Evolutionary conservation across 2,888 invertebrate species (phyloP).

Genomic region (Hirtodrosophila histrioides): DNA sequence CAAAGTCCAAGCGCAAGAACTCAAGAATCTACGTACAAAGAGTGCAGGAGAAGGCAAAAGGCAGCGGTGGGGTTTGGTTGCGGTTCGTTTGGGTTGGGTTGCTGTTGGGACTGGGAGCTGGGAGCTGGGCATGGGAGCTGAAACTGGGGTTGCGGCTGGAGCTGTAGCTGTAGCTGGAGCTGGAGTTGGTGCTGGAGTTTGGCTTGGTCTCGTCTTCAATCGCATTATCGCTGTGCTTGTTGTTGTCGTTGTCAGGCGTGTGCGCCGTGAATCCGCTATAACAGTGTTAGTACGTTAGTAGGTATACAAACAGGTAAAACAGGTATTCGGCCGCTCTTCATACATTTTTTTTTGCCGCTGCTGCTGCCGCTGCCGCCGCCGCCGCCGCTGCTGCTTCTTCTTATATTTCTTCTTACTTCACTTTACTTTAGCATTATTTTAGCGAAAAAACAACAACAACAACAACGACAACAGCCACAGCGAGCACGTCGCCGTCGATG

Average conservation of each 20-base stretch:
- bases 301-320: slow-evolving; percentile 84
- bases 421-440: slow-evolving; percentile 79
- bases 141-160: slow-evolving; percentile 1
- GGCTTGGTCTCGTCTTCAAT: slow-evolving; percentile 49
- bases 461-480: slow-evolving; percentile 30
- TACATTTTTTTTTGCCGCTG: slow-evolving; percentile 43
- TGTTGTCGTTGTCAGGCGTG: slow-evolving; percentile 67
- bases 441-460: slow-evolving; percentile 58
- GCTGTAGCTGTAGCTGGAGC: slow-evolving; percentile 2
- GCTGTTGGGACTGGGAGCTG: slow-evolving; percentile 10
- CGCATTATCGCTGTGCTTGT: slow-evolving; percentile 28
- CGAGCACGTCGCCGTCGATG: slow-evolving; percentile 56
- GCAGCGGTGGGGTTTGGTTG: slow-evolving; percentile 8
- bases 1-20: slow-evolving; percentile 43
- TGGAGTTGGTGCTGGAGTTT: slow-evolving; percentile 6
- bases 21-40: slow-evolving; percentile 49
- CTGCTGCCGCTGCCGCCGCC: slow-evolving; percentile 1
- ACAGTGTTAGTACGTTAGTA: slow-evolving; percentile 85
- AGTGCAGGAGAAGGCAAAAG: slow-evolving; percentile 3
- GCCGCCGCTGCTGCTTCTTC: slow-evolving; percentile 43
- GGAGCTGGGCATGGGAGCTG: slow-evolving; percentile 1
- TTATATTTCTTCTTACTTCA: slow-evolving; percentile 65
- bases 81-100: slow-evolving; percentile 9
- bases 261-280: slow-evolving; percentile 82
- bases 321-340: slow-evolving; percentile 81